Percentiles rank a stretch among this genome's conserved stretches.
phyloP scores from a whole-genome alignment of 2,797 vertebrate species.

The Chaetodon trifasciatus region DNA sequence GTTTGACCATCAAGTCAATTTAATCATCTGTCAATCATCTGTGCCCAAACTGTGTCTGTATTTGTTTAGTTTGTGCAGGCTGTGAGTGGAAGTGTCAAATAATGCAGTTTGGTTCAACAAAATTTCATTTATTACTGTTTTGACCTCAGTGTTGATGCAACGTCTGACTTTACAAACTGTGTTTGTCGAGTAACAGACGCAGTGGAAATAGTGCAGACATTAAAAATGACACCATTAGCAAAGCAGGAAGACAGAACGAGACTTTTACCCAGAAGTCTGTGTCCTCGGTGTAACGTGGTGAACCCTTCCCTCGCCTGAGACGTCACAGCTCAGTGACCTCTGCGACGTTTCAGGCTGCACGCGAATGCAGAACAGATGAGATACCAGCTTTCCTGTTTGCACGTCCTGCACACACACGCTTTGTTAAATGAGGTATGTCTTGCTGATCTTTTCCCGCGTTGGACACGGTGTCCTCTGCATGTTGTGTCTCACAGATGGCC shows the following conservation, averaged over 20 bases:
- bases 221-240: too few relatives aligned
- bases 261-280: too few relatives aligned
- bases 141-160: background rate
- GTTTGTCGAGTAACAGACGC: background rate
- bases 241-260: too few relatives aligned
- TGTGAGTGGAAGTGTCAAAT: background rate
- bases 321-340: too few relatives aligned
- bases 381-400: background rate
- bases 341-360: too few relatives aligned
- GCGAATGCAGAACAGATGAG: background rate
- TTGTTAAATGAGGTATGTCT: background rate
- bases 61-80: background rate
- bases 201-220: background rate
- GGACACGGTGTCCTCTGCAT: background rate
- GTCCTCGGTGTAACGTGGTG: too few relatives aligned
- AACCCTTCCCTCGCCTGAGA: too few relatives aligned
- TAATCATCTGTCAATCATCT: background rate
- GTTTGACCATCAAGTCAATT: too few relatives aligned
- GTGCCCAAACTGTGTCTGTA: background rate
- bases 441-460: background rate
- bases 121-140: background rate
- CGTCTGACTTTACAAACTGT: too few relatives aligned
- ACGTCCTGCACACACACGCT: background rate
- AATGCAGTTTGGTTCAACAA: background rate
- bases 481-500: constrained; percentile 86